A percentile compares a stretch with the other conserved stretches of the same genome.
phyloP scores from a whole-genome alignment of 2,113 vertebrate species.

The Dromaius novaehollandiae region DNA sequence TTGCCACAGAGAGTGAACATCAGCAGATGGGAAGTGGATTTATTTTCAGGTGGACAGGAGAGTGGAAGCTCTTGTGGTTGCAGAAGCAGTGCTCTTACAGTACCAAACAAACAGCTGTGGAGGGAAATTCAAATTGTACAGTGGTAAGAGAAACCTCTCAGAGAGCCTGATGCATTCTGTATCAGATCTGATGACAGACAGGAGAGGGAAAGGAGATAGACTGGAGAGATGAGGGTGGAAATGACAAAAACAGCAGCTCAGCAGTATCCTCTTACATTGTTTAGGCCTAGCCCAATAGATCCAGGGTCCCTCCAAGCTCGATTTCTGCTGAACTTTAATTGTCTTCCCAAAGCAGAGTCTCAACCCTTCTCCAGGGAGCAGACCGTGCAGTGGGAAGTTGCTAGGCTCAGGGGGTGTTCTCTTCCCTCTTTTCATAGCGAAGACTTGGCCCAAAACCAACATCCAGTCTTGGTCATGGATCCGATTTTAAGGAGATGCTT shows the following conservation, averaged over 20 bases:
- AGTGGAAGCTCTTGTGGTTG: neutral
- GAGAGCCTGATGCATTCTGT: neutral
- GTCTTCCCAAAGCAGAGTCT: neutral
- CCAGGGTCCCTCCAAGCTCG: neutral
- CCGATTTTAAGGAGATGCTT: neutral
- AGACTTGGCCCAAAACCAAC: neutral
- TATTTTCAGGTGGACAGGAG: neutral
- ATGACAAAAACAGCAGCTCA: constrained; percentile 35
- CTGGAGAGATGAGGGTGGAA: neutral
- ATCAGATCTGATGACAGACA: neutral
- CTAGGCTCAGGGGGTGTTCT: neutral
- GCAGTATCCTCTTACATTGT: neutral
- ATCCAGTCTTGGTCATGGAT: neutral
- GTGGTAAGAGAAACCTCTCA: neutral
- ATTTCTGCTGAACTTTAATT: neutral
- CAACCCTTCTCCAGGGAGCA: neutral
- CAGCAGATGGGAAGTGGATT: neutral
- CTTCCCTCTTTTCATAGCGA: neutral
- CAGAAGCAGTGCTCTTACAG: neutral
- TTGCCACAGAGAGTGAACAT: neutral
- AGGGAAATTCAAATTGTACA: neutral
- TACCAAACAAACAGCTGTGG: neutral
- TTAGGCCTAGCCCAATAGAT: neutral
- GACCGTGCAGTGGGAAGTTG: neutral
- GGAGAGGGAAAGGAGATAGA: neutral